Percentiles rank a stretch among this genome's conserved stretches.
Evolutionary conservation across 1,140 invertebrate species (phyloP).

Genomic region (Aphaenogaster floridana): DNA sequence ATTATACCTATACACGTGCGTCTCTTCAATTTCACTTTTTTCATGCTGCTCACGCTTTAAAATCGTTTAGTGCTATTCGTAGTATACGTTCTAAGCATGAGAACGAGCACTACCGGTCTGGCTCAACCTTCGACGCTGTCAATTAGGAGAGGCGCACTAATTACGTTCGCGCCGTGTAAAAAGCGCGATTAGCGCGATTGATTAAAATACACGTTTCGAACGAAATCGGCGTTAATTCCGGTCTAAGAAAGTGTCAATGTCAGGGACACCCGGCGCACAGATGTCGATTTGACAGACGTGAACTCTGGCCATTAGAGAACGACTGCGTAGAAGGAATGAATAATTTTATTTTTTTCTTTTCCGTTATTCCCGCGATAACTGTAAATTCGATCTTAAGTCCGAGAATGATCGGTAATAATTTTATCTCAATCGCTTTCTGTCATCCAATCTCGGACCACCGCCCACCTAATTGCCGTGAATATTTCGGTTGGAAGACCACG

Average conservation of each 20-base stretch:
- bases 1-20: background rate
- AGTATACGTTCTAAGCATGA: constrained; percentile 8
- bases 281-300: background rate
- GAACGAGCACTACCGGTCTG: constrained; percentile 5
- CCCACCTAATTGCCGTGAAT: background rate
- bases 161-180: constrained; percentile 41
- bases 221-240: constrained; percentile 65
- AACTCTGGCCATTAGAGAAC: background rate
- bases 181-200: constrained; percentile 30
- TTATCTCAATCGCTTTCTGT: constrained; percentile 29
- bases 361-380: constrained; percentile 56
- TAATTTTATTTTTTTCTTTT: constrained; percentile 2
- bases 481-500: constrained; percentile 14
- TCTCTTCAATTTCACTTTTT: constrained; percentile 27
- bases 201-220: constrained; percentile 37
- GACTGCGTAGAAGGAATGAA: background rate
- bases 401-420: constrained; percentile 31
- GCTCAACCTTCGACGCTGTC: constrained; percentile 63
- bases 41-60: background rate
- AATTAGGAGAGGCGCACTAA: constrained; percentile 71
- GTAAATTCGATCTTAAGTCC: constrained; percentile 45
- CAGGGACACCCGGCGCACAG: background rate
- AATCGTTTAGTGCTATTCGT: background rate
- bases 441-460: background rate
- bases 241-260: constrained; percentile 67